Conservation (phyloP, 2,888 invertebrate genomes). For the Charanyca ferruginea region DNA sequence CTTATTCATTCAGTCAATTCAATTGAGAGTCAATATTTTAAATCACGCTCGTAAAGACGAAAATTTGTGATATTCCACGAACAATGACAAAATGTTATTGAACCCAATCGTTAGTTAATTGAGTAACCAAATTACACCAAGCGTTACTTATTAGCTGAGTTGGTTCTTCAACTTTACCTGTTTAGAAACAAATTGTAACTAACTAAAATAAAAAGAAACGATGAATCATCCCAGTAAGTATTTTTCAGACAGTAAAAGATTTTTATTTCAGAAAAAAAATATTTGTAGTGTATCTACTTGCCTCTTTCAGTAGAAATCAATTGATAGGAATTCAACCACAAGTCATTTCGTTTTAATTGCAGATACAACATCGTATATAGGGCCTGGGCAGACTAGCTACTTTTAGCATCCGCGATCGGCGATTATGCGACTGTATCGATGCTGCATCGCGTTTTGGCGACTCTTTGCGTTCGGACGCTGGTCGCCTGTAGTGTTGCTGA, state of each 20-base stretch:
- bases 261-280: background rate
- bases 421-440: too few species aligned
- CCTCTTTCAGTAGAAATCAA: background rate
- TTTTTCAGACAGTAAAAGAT: too few species aligned
- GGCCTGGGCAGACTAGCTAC: too few species aligned
- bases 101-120: conserved; percentile 24
- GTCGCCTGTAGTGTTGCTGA: too few species aligned
- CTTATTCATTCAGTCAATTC: conserved; percentile 23
- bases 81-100: conserved; percentile 33
- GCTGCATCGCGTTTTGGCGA: too few species aligned
- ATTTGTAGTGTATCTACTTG: too few species aligned
- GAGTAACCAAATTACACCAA: conserved; percentile 18
- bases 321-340: background rate
- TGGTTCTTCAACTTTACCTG: conserved; percentile 3
- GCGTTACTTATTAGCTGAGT: conserved; percentile 11
- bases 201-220: background rate
- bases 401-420: too few species aligned
- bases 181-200: background rate
- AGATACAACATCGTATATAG: too few species aligned
- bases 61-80: conserved; percentile 12
- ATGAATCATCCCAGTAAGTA: background rate
- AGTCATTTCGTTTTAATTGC: background rate
- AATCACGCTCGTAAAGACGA: conserved; percentile 10
- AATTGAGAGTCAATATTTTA: conserved; percentile 32
- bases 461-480: too few species aligned